phyloP scores from a whole-genome alignment of 2,888 invertebrate genomes.

The Himalopsyche tibetana region DNA sequence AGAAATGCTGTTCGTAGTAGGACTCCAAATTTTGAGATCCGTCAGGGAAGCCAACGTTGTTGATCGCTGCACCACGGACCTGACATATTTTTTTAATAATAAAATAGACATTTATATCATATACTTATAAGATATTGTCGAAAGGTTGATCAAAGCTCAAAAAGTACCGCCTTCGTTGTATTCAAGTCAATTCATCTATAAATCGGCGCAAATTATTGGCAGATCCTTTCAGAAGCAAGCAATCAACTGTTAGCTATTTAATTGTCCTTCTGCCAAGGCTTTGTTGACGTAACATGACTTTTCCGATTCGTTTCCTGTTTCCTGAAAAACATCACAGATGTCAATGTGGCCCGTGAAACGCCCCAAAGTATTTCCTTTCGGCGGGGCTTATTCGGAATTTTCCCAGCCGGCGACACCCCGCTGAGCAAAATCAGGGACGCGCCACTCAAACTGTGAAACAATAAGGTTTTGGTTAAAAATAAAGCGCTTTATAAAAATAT shows the following conservation, averaged over 20 bases:
- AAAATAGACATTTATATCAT: too few relatives aligned
- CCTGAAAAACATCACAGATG: conserved; percentile 39
- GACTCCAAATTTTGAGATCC: too few relatives aligned
- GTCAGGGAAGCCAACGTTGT: too few relatives aligned
- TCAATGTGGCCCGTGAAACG: not conserved
- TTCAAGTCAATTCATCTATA: not conserved
- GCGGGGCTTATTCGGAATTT: conserved; percentile 8
- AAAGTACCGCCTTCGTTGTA: not conserved
- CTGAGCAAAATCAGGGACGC: not conserved
- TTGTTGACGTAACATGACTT: conserved; percentile 4
- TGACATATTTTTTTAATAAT: too few relatives aligned
- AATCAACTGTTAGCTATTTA: conserved; percentile 28
- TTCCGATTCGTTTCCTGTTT: conserved; percentile 24
- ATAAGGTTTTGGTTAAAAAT: too few relatives aligned
- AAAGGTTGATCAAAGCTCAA: too few relatives aligned
- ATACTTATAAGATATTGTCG: too few relatives aligned
- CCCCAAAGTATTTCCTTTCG: conserved; percentile 32
- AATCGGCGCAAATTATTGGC: conserved; percentile 3
- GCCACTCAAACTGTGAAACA: too few relatives aligned
- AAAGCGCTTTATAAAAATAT: too few relatives aligned
- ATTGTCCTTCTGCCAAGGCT: not conserved
- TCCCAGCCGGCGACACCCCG: not conserved
- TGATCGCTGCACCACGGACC: too few relatives aligned
- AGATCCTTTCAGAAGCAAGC: not conserved
- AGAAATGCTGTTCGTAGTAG: too few relatives aligned